Percentiles rank a stretch among this genome's conserved stretches.
phyloP scores from a whole-genome alignment of 2,797 vertebrate genomes.

The Syngnathus rostellatus region DNA sequence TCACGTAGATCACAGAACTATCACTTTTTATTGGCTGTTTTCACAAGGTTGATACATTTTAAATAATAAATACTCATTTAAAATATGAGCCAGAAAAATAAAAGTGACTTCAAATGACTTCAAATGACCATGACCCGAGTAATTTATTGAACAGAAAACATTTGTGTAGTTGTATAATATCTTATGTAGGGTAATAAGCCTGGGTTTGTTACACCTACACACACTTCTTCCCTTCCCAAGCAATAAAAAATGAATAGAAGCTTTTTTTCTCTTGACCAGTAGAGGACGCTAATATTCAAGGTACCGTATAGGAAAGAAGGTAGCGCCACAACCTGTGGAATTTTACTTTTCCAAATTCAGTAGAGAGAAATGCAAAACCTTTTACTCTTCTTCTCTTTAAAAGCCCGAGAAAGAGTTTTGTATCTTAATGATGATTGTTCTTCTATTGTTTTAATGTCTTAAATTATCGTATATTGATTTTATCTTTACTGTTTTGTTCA shows the following conservation, averaged over 20 bases:
- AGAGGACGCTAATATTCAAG: constrained; percentile 33
- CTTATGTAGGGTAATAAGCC: neutral
- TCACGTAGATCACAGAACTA: neutral
- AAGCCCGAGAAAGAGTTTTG: neutral
- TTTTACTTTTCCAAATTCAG: neutral
- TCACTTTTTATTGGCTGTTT: neutral
- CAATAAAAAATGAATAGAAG: neutral
- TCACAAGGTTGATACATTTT: neutral
- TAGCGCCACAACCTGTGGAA: neutral
- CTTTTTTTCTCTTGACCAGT: constrained; percentile 15
- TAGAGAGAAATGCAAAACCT: neutral
- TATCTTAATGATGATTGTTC: neutral
- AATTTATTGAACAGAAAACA: neutral
- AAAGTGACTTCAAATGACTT: neutral
- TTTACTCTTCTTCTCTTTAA: neutral
- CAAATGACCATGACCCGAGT: neutral
- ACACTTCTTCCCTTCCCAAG: neutral
- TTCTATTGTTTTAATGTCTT: neutral
- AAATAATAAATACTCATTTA: too few relatives aligned
- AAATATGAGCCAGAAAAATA: neutral
- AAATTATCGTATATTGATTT: neutral
- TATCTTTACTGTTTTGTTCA: neutral
- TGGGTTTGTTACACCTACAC: neutral
- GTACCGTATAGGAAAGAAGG: neutral
- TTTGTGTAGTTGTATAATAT: neutral